Evolutionary conservation across 2,888 invertebrate genomes (phyloP), one percentile per base, ranked within the genome.

Genomic region (Pyrrhia umbra): DNA sequence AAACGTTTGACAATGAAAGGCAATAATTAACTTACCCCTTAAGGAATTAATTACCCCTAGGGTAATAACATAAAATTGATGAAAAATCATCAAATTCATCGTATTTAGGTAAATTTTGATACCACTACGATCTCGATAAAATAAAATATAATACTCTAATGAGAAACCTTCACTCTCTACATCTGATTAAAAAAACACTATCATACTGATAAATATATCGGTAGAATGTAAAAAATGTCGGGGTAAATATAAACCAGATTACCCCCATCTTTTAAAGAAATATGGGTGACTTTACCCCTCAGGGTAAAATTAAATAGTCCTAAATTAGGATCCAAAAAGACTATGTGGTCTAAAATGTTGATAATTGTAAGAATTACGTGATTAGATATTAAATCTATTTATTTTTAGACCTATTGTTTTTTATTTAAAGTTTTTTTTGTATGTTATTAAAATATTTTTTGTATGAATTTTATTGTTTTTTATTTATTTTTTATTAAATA

Each of bases 311-410:
- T 42, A 50, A 58, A 61, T 74, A 68, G 84, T 91, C 91, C 90
- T 91, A 91, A 90, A 91, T 91, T 91, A 91, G 90, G 92, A 89
- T 85, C 66, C 21, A 0, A 59, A 52, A 37, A 81, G 89, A 81
- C 88, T 84, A 89, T 82, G 90, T 90, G 90, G 90, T 87, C 90
- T 80, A 67, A 68, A 62, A 49, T 65, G 47, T 54, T 75, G 71
- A 51, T 64, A 69, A 55, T 66, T 68, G 16, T 65, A 71, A 60
- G 37, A 0, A 47, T 58, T 46, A 61, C 47, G 75, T 69, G 64
- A 63, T 66, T 75, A 70, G 49, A 45, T 10, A 52, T 40, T 68
- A 34, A 58, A 64, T 68, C 69, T 80, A 83, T 80, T 82, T 85
- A 82, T 82, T 82, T 66, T 69, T 75, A 71, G 77, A 68, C 13